Evolutionary conservation across 2,888 invertebrate species (phyloP).

Genomic region (Bursaphelenchus okinawaensis): DNA sequence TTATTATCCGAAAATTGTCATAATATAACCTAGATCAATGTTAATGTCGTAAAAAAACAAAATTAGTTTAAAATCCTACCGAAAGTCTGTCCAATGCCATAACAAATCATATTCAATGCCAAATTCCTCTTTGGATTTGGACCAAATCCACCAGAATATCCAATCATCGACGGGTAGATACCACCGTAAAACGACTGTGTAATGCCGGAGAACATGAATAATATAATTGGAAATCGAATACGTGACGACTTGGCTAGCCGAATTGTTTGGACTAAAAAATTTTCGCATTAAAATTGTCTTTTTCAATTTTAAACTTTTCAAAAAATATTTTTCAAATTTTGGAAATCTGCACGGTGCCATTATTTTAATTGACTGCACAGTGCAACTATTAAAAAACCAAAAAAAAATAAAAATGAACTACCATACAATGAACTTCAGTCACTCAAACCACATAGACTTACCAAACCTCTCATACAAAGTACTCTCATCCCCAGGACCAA

Average conservation of each 20-base stretch:
- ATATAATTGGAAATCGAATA: constrained; percentile 6
- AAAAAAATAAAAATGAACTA: neutral
- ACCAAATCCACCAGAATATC: constrained; percentile 12
- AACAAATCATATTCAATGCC: constrained; percentile 15
- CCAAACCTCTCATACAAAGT: neutral
- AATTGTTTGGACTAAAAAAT: neutral
- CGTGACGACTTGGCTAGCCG: neutral
- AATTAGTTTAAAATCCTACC: constrained; percentile 16
- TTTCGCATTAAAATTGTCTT: too few relatives aligned
- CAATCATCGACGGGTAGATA: constrained; percentile 67
- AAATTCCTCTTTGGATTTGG: constrained; percentile 11
- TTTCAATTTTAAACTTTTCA: neutral
- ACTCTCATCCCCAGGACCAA: neutral
- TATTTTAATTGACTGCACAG: too few relatives aligned
- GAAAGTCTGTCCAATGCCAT: constrained; percentile 14
- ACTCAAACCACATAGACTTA: neutral
- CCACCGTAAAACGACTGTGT: constrained; percentile 57
- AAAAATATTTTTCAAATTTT: too few relatives aligned
- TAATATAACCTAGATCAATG: too few relatives aligned
- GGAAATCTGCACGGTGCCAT: too few relatives aligned
- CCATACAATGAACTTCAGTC: neutral
- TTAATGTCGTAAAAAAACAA: too few relatives aligned
- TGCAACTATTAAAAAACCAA: too few relatives aligned
- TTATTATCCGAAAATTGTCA: too few relatives aligned
- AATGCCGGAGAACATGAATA: constrained; percentile 27